Evolutionary conservation across 2,888 invertebrate species (phyloP).

Genomic region (Heliconius charithonia): DNA sequence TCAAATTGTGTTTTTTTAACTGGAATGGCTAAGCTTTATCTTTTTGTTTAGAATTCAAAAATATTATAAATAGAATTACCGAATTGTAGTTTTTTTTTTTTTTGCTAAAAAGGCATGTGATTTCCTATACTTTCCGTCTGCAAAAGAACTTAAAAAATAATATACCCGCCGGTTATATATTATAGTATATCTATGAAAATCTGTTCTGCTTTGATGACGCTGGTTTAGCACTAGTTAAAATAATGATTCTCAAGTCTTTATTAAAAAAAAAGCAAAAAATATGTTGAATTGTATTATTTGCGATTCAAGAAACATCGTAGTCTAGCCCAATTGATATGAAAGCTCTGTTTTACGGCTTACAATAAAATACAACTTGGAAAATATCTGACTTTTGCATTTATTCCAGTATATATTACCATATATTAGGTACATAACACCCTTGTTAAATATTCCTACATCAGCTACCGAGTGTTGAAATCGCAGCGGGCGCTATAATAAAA

Average conservation of each 20-base stretch:
- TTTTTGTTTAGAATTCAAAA: neutral
- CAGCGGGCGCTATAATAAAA: constrained; percentile 62
- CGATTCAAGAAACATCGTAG: constrained; percentile 4
- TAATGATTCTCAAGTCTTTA: neutral
- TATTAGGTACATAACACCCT: constrained; percentile 33
- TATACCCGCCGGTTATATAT: too few species aligned
- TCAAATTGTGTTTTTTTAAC: neutral
- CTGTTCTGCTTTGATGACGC: too few species aligned
- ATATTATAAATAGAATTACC: too few species aligned
- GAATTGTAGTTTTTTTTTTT: too few species aligned
- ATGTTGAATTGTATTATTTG: neutral
- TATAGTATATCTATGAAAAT: too few species aligned
- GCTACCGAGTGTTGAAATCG: constrained; percentile 60
- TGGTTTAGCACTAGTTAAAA: too few species aligned
- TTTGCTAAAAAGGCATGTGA: too few species aligned
- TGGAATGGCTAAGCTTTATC: neutral
- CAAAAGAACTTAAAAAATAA: too few species aligned
- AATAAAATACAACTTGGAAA: constrained; percentile 24
- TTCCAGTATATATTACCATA: constrained; percentile 25
- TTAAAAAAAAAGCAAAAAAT: neutral
- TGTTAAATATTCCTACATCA: constrained; percentile 46
- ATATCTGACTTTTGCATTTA: constrained; percentile 26
- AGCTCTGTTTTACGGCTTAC: constrained; percentile 20
- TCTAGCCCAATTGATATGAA: constrained; percentile 24
- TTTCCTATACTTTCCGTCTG: too few species aligned